phyloP scores from a whole-genome alignment of 2,797 vertebrate genomes.

The Orientallactaga sibirica region DNA sequence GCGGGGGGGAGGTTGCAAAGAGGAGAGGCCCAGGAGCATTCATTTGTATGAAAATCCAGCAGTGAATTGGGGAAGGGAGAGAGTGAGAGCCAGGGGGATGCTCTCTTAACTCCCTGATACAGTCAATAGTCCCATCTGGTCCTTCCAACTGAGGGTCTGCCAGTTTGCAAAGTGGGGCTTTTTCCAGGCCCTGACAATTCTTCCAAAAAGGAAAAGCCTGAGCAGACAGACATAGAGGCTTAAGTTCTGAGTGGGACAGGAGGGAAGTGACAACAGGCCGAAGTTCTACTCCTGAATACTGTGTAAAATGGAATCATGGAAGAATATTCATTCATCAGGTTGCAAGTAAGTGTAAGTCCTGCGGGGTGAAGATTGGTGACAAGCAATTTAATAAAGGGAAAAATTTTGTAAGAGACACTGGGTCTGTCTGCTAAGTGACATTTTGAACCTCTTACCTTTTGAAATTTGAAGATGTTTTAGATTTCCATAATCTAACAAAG shows the following conservation, averaged over 20 bases:
- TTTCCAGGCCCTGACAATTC: neutral
- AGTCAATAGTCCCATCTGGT: conserved; percentile 64
- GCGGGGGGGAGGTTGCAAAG: neutral
- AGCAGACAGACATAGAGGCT: neutral
- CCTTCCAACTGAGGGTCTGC: neutral
- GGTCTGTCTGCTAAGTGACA: conserved; percentile 39
- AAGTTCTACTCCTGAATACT: conserved; percentile 38
- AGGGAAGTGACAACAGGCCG: neutral
- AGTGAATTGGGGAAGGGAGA: neutral
- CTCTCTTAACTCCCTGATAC: neutral
- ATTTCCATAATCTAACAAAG: conserved; percentile 55
- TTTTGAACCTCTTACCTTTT: conserved; percentile 46
- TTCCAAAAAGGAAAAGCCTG: conserved; percentile 40
- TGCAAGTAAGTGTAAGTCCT: conserved; percentile 49
- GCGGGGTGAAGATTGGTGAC: conserved; percentile 28
- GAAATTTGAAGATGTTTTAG: conserved; percentile 49
- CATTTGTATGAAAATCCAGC: conserved; percentile 64
- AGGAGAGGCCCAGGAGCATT: neutral
- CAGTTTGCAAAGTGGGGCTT: neutral
- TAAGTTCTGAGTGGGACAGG: neutral
- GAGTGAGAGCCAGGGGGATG: conserved; percentile 22
- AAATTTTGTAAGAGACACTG: neutral
- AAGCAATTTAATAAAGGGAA: conserved; percentile 1
- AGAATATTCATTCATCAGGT: conserved; percentile 20
- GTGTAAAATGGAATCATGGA: neutral